Evolutionary conservation across 2,888 invertebrate genomes (phyloP).

Genomic region (Acronicta psi): DNA sequence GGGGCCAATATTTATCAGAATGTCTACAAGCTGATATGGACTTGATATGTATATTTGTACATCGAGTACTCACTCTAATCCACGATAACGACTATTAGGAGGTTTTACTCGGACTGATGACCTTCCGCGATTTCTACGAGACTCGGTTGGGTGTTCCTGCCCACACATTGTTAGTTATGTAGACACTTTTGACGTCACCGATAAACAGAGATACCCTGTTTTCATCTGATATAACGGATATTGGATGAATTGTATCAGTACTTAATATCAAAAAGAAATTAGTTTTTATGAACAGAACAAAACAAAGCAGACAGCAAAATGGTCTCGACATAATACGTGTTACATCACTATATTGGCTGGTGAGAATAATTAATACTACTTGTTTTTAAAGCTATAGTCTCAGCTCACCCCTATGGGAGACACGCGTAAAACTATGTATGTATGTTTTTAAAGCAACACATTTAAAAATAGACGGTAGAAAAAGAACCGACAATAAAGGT

Average conservation of each 20-base stretch:
- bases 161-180: conserved; percentile 9
- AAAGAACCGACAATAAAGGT: no score
- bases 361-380: no score
- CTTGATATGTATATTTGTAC: neutral
- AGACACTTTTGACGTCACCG: conserved; percentile 19
- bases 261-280: conserved; percentile 22
- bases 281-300: conserved; percentile 16
- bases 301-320: no score
- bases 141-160: neutral
- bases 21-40: neutral
- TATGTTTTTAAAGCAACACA: no score
- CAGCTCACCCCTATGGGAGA: no score
- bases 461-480: no score
- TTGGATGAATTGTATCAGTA: conserved; percentile 20
- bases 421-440: no score
- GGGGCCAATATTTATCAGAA: neutral
- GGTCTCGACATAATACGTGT: no score
- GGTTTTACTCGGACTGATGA: neutral
- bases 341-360: no score
- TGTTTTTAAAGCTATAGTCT: no score
- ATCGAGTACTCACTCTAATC: neutral
- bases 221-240: conserved; percentile 27
- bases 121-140: neutral
- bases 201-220: conserved; percentile 8
- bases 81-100: neutral